Base-by-base conservation (phyloP, 37 sponge, comb jelly and placozoan genomes). In the Lycopodina hypogea region DNA sequence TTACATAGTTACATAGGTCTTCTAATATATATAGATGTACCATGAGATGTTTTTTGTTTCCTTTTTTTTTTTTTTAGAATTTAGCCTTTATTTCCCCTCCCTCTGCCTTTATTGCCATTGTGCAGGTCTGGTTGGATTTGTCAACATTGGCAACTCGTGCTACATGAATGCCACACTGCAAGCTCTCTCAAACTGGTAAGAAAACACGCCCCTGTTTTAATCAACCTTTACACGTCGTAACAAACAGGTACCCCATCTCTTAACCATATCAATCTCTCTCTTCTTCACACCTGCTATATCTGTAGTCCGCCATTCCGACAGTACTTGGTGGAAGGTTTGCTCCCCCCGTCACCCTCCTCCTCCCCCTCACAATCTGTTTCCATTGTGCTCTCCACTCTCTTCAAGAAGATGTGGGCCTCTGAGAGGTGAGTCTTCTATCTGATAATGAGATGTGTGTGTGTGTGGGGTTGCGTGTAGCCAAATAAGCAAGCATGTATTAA, bases 111-210 rank as follows among this genome's bases (percentile, higher is more conserved):
- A 24, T 62, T 12, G 64, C 34, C 19, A 17, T 50, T 50, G 19
- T 64, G 14, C 69, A 87, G 93, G 93, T 0, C 62, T 93, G 29
- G 78, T 93, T 28, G 94, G 94, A 11, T 78, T 93, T 38, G 84
- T 81, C 41, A 93, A 93, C 81, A 76, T 84, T 33, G 94, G 94
- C 18, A 93, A 89, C 81, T 93, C 91, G 0, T 93, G 94, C 66
- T 93, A 90, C 71, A 89, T 93, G 78, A 93, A 93, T 45, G 86
- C 94, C 12, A 71, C 91, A 1, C 58, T 93, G 14, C 94, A 93
- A 41, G 90, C 94, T 22, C 75, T 93, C 23, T 93, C 94, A 0
- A 93, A 93, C 85, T 89, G 94, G 94, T 93, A 81, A 78, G 68
- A n/a, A n/a, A n/a, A n/a, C 38, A 12, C 26, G 30, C 1, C 79